Evolutionary conservation across 2,888 invertebrate species (phyloP).

Genomic region (Harpalus rubripes): DNA sequence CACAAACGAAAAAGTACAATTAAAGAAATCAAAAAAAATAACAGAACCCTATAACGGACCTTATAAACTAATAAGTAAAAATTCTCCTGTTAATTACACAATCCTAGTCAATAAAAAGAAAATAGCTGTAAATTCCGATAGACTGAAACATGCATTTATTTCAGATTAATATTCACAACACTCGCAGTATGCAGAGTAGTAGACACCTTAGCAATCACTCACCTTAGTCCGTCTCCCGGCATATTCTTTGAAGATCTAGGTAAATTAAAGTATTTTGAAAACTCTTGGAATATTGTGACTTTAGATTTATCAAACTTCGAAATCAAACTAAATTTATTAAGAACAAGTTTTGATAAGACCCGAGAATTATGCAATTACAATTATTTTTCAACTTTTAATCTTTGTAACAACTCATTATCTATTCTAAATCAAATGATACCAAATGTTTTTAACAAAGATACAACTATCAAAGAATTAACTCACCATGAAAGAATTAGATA

Average conservation of each 20-base stretch:
- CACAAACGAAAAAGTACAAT: neutral
- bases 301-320: neutral
- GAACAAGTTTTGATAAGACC: neutral
- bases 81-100: neutral
- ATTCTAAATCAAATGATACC: neutral
- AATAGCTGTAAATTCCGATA: neutral
- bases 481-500: neutral
- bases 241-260: neutral
- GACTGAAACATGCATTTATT: neutral
- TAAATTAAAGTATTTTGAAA: neutral
- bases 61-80: neutral
- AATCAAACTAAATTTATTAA: neutral
- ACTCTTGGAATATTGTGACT: neutral
- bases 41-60: neutral
- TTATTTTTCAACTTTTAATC: neutral
- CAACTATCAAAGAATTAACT: neutral
- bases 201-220: neutral
- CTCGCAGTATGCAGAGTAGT: neutral
- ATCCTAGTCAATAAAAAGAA: neutral
- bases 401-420: neutral
- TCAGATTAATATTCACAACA: neutral
- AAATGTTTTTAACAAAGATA: neutral
- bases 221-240: neutral
- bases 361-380: neutral
- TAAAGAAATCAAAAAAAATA: neutral